Evolutionary conservation across 64 coral and sea anemone genomes (phyloP).

Genomic region (Porites australiensis): DNA sequence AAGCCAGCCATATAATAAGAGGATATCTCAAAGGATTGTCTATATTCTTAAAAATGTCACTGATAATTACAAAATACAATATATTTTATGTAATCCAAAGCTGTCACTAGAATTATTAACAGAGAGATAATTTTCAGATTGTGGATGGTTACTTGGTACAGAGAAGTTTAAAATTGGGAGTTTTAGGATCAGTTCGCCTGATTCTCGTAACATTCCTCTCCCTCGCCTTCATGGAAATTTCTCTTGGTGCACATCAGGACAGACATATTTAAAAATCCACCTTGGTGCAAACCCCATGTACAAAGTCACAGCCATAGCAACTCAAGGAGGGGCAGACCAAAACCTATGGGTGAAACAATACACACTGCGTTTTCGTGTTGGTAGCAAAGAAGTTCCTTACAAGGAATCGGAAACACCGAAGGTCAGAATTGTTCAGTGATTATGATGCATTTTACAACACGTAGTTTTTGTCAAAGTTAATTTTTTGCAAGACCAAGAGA

Average conservation of each 20-base stretch:
- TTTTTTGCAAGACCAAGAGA: too few relatives aligned
- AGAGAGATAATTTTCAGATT: neutral
- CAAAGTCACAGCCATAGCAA: constrained; percentile 30
- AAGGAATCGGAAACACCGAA: neutral
- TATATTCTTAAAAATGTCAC: too few relatives aligned
- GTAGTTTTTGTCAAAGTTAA: too few relatives aligned
- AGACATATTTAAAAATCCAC: constrained; percentile 7
- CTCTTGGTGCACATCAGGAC: constrained; percentile 1
- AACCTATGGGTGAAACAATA: constrained; percentile 5
- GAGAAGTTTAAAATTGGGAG: constrained; percentile 17
- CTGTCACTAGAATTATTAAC: neutral
- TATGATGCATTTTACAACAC: neutral
- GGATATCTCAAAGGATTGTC: too few relatives aligned
- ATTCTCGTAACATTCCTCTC: neutral
- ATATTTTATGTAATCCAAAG: too few relatives aligned
- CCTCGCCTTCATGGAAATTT: neutral
- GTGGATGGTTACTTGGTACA: neutral
- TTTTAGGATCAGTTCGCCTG: neutral
- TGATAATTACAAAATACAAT: too few relatives aligned
- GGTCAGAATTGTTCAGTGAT: neutral
- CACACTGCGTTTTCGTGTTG: neutral
- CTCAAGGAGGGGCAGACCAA: constrained; percentile 12
- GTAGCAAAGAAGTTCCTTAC: neutral
- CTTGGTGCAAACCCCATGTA: constrained; percentile 11
- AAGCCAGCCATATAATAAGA: too few relatives aligned